Evolutionary conservation across 1,140 invertebrate species (phyloP), one percentile per base, ranked within the genome.

Genomic region (Coelopa frigida): DNA sequence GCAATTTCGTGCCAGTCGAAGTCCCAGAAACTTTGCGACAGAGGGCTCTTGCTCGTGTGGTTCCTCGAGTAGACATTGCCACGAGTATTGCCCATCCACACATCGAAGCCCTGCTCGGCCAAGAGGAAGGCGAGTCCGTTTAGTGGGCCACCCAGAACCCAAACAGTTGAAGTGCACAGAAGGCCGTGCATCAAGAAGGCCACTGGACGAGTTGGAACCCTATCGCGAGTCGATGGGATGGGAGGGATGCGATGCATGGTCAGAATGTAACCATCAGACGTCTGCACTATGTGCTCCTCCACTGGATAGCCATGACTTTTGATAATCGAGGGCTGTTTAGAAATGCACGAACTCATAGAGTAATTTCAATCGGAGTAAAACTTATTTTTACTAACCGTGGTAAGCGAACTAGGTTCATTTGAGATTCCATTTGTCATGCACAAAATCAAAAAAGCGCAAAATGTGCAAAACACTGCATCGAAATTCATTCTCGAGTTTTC

Each of bases 21-120:
- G 47, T 77, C 58, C 77, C 79, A 78, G 59, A 77, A 82, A 35
- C 76, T 67, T 45, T 56, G 64, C 35, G 75, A 72, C 44, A 77
- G 73, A 0, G 73, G 60, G 14, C 79, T 61, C 51, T 73, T 48
- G n/a, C 58, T 59, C 6, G 70, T 44, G 61, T 85, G 83, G 20
- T 71, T 68, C 3, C 74, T 68, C 3, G 82, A 84, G 55, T 81
- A 81, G 4, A 71, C 73, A 49, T 78, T 85, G 12, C 85, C 85
- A 23, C 85, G 67, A 20, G 76, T 75, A 58, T 87, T 88, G 3
- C 80, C 82, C 55, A 87, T 55, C 84, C 85, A 88, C 3, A 85
- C 82, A 49, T 85, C 83, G 45, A 76, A 84, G 3, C 81, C 81
- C 6, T 64, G 69, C 46, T 88, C 82, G 8, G 80, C 82, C 32